A percentile compares a stretch with the other conserved stretches of the same genome.
Conservation (phyloP, 2,888 invertebrate species). For the Polydrusus pterygomalis region DNA sequence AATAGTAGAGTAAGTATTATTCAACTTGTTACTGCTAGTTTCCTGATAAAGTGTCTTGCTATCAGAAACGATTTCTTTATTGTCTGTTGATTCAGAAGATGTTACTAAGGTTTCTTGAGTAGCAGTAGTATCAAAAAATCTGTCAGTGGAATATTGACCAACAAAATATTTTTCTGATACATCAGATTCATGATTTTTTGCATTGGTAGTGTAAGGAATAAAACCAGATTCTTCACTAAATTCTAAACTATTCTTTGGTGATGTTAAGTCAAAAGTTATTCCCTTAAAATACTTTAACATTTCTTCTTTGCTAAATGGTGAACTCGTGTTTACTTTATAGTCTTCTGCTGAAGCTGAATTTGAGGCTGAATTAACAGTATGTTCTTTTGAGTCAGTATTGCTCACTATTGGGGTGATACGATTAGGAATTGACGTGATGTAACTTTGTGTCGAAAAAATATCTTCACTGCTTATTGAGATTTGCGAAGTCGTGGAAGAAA, state of each 20-base stretch:
- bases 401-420: neutral
- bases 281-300: neutral
- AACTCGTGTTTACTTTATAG: neutral
- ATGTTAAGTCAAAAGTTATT: neutral
- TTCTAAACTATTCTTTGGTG: conserved; percentile 6
- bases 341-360: too few relatives aligned
- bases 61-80: neutral
- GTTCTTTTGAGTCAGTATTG: neutral
- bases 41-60: neutral
- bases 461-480: neutral
- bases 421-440: neutral
- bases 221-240: neutral
- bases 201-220: neutral
- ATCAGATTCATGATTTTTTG: neutral
- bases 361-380: too few relatives aligned
- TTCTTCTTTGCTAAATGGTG: neutral
- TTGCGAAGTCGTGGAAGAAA: neutral
- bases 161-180: neutral
- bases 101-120: neutral
- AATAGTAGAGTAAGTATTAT: neutral
- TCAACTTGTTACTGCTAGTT: too few relatives aligned
- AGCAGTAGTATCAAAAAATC: conserved; percentile 12
- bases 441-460: neutral
- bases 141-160: conserved; percentile 7
- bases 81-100: neutral